A percentile compares a stretch with the other conserved stretches of the same genome.
Conservation (phyloP, 2,888 invertebrate species). For the Drosophila colorata region DNA sequence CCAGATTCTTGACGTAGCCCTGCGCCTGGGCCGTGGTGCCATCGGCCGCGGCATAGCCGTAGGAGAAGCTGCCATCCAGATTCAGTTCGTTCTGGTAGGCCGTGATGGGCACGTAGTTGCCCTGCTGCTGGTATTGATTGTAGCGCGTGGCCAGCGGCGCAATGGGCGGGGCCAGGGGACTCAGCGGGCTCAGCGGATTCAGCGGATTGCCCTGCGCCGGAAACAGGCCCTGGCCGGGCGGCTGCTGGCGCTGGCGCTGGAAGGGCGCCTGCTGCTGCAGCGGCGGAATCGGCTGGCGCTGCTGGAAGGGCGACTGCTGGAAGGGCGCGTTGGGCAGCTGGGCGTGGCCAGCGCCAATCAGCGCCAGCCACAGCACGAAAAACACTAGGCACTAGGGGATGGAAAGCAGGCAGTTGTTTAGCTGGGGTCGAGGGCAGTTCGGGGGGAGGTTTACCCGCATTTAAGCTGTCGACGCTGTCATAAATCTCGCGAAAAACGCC, state of each 20-base stretch:
- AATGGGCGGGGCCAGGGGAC: slow-evolving; percentile 56
- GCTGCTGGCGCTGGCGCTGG: slow-evolving; percentile 50
- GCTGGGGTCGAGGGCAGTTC: not conserved
- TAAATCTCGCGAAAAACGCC: slow-evolving; percentile 65
- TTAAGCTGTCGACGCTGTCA: slow-evolving; percentile 71
- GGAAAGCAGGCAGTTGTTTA: not conserved
- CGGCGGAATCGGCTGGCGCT: slow-evolving; percentile 62
- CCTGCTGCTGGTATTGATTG: slow-evolving; percentile 77
- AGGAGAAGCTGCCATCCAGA: slow-evolving; percentile 85
- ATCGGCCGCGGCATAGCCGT: slow-evolving; percentile 91
- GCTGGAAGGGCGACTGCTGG: slow-evolving; percentile 80
- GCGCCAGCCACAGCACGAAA: slow-evolving; percentile 31
- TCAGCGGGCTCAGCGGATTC: slow-evolving; percentile 56
- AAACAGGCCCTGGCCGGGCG: slow-evolving; percentile 64
- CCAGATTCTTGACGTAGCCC: slow-evolving; percentile 90
- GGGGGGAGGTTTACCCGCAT: slow-evolving; percentile 48
- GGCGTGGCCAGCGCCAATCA: slow-evolving; percentile 39
- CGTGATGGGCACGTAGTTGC: slow-evolving; percentile 85
- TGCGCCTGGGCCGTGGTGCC: slow-evolving; percentile 92
- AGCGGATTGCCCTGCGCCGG: slow-evolving; percentile 50
- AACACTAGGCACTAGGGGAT: slow-evolving; percentile 34
- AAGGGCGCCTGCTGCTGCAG: slow-evolving; percentile 66
- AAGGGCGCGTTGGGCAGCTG: slow-evolving; percentile 69
- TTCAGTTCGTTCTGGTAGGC: slow-evolving; percentile 85
- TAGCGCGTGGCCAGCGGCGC: slow-evolving; percentile 65